Evolutionary conservation across 2,113 vertebrate species (phyloP).

Genomic region (Lagopus muta): DNA sequence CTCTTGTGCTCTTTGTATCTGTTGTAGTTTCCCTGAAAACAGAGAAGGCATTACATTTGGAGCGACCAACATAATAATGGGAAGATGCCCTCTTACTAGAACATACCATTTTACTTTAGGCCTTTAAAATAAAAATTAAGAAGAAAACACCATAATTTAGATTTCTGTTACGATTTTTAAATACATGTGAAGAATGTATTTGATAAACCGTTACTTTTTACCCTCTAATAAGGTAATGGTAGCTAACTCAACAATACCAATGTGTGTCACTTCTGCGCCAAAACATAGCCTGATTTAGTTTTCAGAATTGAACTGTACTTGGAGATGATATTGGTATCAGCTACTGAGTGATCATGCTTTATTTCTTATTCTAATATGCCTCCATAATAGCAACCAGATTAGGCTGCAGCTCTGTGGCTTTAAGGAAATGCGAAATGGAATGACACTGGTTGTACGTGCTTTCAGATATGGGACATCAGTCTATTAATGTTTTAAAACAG

Average conservation of each 20-base stretch:
- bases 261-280: neutral
- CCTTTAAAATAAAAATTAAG: neutral
- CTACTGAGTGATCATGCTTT: neutral
- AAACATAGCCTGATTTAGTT: neutral
- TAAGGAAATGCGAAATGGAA: neutral
- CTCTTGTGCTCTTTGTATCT: too few species aligned
- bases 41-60: too few species aligned
- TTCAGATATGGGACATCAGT: neutral
- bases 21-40: too few species aligned
- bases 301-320: neutral
- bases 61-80: neutral
- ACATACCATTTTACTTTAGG: neutral
- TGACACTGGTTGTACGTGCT: rapidly evolving
- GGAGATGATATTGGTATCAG: neutral
- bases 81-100: neutral
- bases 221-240: neutral
- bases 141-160: neutral
- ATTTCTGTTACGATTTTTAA: neutral
- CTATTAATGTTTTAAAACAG: neutral
- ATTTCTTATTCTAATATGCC: neutral
- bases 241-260: neutral
- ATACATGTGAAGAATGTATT: neutral
- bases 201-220: neutral
- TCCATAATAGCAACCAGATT: neutral
- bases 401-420: neutral